Conservation (phyloP, 2,888 invertebrate species). For the Piscicola geometra region DNA sequence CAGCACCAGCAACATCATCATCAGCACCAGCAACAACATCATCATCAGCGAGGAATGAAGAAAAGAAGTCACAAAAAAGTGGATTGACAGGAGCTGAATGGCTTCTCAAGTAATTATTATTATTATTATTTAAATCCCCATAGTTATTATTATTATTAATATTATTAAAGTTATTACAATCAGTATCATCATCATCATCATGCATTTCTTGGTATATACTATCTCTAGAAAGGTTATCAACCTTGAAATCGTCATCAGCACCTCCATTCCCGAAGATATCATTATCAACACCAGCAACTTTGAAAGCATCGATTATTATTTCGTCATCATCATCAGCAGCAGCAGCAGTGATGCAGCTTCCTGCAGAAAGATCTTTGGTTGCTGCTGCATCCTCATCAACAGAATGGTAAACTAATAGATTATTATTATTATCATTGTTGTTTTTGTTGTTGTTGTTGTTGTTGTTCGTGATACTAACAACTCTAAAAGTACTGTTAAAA, state of each 20-base stretch:
- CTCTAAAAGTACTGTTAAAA: too few relatives aligned
- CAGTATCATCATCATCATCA: neutral
- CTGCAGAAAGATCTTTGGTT: neutral
- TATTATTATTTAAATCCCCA: neutral
- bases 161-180: neutral
- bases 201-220: neutral
- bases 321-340: too few relatives aligned
- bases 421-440: neutral
- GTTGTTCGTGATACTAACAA: too few relatives aligned
- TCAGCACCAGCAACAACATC: slow-evolving; percentile 1
- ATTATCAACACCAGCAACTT: neutral
- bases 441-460: neutral
- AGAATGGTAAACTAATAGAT: neutral
- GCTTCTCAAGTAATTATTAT: neutral
- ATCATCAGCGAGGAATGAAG: neutral
- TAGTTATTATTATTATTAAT: too few relatives aligned
- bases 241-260: neutral
- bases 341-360: neutral
- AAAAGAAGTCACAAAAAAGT: neutral
- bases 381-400: neutral
- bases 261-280: neutral
- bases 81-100: neutral
- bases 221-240: neutral
- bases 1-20: slow-evolving; percentile 24
- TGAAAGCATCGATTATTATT: neutral